phyloP scores from a whole-genome alignment of 2,888 invertebrate genomes.

The Cetonia aurata region DNA sequence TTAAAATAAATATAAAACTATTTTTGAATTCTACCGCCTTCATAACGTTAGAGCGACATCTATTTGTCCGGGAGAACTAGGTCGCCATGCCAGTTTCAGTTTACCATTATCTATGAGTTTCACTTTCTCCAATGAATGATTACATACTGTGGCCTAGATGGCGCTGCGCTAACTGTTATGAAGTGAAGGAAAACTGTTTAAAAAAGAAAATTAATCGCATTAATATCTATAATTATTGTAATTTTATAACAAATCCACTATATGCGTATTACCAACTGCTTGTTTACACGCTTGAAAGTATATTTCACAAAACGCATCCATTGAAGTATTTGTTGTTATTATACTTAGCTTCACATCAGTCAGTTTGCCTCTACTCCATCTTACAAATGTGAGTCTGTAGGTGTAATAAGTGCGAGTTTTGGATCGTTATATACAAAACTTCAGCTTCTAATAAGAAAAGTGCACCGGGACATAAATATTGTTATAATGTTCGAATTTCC shows the following conservation, averaged over 20 bases:
- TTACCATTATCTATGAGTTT: no score
- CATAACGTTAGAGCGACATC: no score
- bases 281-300: neutral
- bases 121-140: no score
- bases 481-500: constrained; percentile 52
- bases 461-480: constrained; percentile 14
- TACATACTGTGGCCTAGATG: no score
- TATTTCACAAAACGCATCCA: neutral
- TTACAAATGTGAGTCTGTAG: constrained; percentile 45
- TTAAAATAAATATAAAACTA: no score
- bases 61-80: no score
- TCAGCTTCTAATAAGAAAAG: constrained; percentile 16
- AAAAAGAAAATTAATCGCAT: neutral
- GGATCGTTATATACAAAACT: constrained; percentile 17
- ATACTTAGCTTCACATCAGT: constrained; percentile 30
- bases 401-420: constrained; percentile 36
- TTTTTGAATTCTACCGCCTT: no score
- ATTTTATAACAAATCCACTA: no score
- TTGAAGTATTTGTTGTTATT: constrained; percentile 26
- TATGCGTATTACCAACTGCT: no score
- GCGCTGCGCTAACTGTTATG: neutral
- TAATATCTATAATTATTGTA: no score
- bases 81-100: no score
- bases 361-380: constrained; percentile 44
- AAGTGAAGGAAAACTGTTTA: neutral